Conservation (phyloP, 2,888 invertebrate species). For the Diachrysia chrysitis region DNA sequence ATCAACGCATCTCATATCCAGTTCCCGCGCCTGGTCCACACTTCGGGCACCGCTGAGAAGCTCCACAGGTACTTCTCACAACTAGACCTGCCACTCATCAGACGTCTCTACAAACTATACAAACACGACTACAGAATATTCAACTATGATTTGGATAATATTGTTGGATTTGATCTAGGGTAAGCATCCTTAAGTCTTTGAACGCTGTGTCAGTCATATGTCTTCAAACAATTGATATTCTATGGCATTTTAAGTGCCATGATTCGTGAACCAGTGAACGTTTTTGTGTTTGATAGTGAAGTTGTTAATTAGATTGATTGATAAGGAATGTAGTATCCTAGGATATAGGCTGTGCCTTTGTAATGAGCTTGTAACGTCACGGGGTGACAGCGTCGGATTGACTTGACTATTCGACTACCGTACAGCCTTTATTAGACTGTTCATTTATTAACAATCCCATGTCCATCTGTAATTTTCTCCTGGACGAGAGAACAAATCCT, state of each 20-base stretch:
- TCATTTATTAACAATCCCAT: too few relatives aligned
- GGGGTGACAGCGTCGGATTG: slow-evolving; percentile 34
- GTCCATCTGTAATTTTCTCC: not conserved
- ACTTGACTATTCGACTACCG: not conserved
- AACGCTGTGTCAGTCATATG: too few relatives aligned
- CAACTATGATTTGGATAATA: slow-evolving; percentile 93
- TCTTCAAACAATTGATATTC: not conserved
- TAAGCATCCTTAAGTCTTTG: slow-evolving; percentile 60
- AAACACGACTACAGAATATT: slow-evolving; percentile 94
- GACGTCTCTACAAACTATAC: slow-evolving; percentile 93
- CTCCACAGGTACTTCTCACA: slow-evolving; percentile 93
- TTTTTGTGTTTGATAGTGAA: not conserved
- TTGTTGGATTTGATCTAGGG: slow-evolving; percentile 94
- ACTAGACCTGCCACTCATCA: slow-evolving; percentile 92
- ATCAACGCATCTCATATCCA: slow-evolving; percentile 90
- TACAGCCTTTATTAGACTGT: not conserved
- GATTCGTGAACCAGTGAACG: not conserved
- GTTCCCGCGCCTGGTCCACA: slow-evolving; percentile 91
- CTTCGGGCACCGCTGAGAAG: slow-evolving; percentile 92
- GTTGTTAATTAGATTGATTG: not conserved
- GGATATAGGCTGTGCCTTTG: slow-evolving; percentile 22
- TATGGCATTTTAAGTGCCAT: not conserved
- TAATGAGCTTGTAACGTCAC: slow-evolving; percentile 21
- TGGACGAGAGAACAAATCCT: too few relatives aligned
- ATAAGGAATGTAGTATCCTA: not conserved